A percentile compares a stretch with the other conserved stretches of the same genome.
Conservation (phyloP, 1,140 invertebrate species). For the Dysdera silvatica region DNA sequence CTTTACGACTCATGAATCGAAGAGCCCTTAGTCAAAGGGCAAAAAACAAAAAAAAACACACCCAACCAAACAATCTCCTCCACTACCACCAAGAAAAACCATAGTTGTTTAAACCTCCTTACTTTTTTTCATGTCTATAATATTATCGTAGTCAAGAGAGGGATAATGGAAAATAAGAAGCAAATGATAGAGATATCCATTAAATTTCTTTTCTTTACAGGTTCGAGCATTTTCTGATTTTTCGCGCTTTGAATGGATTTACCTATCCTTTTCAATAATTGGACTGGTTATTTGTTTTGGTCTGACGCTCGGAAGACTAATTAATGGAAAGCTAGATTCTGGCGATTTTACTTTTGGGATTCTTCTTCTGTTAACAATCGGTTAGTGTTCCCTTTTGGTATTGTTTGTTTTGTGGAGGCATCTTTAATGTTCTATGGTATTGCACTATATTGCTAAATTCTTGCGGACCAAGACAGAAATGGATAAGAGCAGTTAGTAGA, state of each 20-base stretch:
- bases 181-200: too few relatives aligned
- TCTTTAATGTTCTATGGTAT: background rate
- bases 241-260: conserved; percentile 22
- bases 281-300: conserved; percentile 17
- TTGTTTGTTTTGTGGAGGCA: background rate
- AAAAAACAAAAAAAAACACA: too few relatives aligned
- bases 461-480: too few relatives aligned
- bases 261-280: conserved; percentile 7
- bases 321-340: conserved; percentile 1
- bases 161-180: too few relatives aligned
- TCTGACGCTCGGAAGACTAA: conserved; percentile 15
- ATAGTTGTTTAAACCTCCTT: too few relatives aligned
- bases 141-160: too few relatives aligned
- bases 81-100: too few relatives aligned
- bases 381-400: background rate
- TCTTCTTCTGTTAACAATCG: conserved; percentile 15
- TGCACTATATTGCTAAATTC: background rate
- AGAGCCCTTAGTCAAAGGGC: too few relatives aligned
- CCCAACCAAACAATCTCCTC: too few relatives aligned
- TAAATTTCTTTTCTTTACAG: background rate
- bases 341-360: conserved; percentile 27
- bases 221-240: conserved; percentile 22
- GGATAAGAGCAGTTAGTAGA: too few relatives aligned
- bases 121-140: too few relatives aligned
- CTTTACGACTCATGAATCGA: too few relatives aligned